These are phyloP conservation scores for Todiramphus chloris DNA, from an alignment of 2,113 vertebrate species.

Conservation along the genomic window DNA sequence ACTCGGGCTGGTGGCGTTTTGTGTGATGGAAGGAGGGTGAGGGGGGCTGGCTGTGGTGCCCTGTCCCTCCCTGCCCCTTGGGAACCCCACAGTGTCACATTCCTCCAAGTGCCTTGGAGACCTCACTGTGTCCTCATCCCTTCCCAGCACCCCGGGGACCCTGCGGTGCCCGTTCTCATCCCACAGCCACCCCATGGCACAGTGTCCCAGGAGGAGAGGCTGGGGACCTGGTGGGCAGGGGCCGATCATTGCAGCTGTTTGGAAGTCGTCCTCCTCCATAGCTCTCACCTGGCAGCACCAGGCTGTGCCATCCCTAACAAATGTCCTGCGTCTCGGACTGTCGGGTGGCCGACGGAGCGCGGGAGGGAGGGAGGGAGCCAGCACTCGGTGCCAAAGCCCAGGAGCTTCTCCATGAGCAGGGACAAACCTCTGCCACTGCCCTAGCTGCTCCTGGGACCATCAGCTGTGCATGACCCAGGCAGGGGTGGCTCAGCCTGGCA, in stretches of 20 bases:
- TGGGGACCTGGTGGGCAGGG: background rate
- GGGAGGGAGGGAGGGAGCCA: background rate
- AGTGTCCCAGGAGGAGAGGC: fast-evolving
- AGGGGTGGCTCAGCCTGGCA: background rate
- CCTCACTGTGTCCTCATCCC: background rate
- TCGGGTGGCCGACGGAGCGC: fast-evolving
- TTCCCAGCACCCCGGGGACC: background rate
- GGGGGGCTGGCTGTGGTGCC: background rate
- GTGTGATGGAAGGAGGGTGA: background rate
- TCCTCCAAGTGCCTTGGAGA: background rate
- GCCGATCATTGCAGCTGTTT: background rate
- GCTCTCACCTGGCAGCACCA: background rate
- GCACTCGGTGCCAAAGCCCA: background rate
- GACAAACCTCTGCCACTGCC: background rate
- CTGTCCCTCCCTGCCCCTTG: background rate
- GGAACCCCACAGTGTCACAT: background rate
- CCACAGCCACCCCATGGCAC: background rate
- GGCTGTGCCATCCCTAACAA: background rate
- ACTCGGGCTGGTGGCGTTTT: background rate
- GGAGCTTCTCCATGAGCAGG: background rate
- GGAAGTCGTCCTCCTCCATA: fast-evolving
- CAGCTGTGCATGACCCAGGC: fast-evolving
- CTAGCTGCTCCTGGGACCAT: background rate
- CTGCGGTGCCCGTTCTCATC: background rate
- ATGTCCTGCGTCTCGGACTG: background rate